Base-by-base conservation (phyloP, 2,113 vertebrate genomes). In the Gymnogyps californianus region DNA sequence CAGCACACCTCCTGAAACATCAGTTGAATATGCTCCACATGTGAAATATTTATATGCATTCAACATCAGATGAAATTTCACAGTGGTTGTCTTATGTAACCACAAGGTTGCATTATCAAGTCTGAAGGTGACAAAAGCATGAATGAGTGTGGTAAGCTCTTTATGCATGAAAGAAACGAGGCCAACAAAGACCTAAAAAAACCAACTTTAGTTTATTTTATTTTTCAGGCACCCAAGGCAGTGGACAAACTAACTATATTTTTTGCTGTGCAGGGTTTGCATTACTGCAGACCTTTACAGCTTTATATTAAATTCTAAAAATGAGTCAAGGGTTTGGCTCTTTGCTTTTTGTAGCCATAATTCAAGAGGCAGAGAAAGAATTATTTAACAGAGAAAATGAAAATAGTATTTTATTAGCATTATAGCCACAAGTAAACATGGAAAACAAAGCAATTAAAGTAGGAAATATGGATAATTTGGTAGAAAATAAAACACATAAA, bases 101-200 rank as follows among this genome's bases (percentile, higher is more conserved):
- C 49, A 49, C 77, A 85, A 82, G 76, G 69, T 65, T 92, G 52
- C 80, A 93, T 86, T 94, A 95, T 79, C 80, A 95, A 94, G 36
- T 71, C 77, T 94, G 83, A 92, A 92, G 94, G 92, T 95, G 92
- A 91, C 57, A 96, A 92, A 95, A 92, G 78, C 75, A 77, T 80
- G 87, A 89, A 91, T 82, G 80, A 91, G 52, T 34, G 34, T 61
- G 36, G 13, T 94, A 78, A 95, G 36, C 17, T 89, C 38, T 89
- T 93, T 79, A 94, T 42, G 65, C 65, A 61, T 61, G 52, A 89
- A 78, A 89, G 49, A 72, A 91, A 69, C 22, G 85, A 85, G 74
- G 40, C 28, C 77, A 84, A 54, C 12, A 74, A 65, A 87, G 49
- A 58, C n/a, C 8, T 76, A 29, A 77, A 54, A 14, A 32, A 32